Conservation (phyloP, 2,797 vertebrate species). For the Varecia variegata region DNA sequence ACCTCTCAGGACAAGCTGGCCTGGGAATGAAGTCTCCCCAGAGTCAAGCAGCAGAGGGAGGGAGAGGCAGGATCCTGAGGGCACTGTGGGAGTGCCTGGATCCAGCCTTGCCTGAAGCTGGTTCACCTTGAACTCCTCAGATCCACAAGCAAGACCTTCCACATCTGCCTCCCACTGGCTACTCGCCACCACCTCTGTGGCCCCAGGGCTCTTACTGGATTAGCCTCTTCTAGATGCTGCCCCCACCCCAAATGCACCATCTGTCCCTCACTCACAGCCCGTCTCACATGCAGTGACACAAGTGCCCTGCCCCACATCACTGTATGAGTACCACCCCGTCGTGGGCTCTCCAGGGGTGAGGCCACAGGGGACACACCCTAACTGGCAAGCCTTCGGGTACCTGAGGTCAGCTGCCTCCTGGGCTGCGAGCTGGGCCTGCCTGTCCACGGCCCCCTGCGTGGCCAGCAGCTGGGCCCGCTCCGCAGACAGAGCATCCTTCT, state of each 20-base stretch:
- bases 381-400: slow-evolving; percentile 59
- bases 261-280: not conserved
- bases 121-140: not conserved
- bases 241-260: too few relatives aligned
- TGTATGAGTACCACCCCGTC: accelerated
- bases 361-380: accelerated
- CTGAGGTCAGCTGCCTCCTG: slow-evolving; percentile 86
- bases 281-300: not conserved
- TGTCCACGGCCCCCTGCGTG: slow-evolving; percentile 84
- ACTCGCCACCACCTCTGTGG: not conserved
- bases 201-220: too few relatives aligned
- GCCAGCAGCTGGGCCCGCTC: slow-evolving; percentile 86
- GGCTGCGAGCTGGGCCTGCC: slow-evolving; percentile 82
- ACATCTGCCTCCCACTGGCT: not conserved
- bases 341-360: not conserved
- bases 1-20: not conserved
- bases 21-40: not conserved
- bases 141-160: not conserved
- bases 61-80: not conserved
- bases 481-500: slow-evolving; percentile 86
- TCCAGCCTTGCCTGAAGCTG: not conserved
- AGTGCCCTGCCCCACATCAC: accelerated
- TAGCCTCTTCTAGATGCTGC: not conserved
- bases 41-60: not conserved
- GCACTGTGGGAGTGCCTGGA: not conserved